phyloP scores from a whole-genome alignment of 2,113 vertebrate genomes.

The Sander vitreus region DNA sequence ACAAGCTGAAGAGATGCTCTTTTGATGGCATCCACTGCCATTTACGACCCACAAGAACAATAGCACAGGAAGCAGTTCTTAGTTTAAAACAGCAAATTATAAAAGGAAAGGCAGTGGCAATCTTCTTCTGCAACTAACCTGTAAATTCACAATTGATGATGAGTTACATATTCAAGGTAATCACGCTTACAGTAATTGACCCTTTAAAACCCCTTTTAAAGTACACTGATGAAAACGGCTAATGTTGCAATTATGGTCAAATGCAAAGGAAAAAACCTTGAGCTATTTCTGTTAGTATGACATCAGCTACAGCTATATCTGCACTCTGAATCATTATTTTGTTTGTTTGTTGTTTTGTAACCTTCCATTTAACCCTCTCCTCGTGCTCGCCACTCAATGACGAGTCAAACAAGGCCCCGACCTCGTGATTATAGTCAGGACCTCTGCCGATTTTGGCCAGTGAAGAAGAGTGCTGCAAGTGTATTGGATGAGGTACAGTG shows the following conservation, averaged over 20 bases:
- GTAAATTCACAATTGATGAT: neutral
- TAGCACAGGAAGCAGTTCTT: neutral
- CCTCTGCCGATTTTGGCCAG: slow-evolving; percentile 2
- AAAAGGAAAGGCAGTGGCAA: neutral
- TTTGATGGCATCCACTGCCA: neutral
- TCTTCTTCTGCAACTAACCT: slow-evolving; percentile 1
- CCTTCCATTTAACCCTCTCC: neutral
- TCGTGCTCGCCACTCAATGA: neutral
- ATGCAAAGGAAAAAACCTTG: neutral
- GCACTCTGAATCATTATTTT: neutral
- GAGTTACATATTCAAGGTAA: neutral
- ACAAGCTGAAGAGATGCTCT: slow-evolving; percentile 13
- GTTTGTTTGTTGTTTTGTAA: neutral
- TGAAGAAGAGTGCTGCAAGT: neutral
- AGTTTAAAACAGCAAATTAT: slow-evolving; percentile 12
- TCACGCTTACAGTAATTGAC: neutral
- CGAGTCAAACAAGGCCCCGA: neutral
- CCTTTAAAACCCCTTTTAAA: neutral
- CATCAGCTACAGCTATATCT: neutral
- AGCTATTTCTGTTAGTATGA: neutral
- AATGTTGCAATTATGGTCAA: neutral
- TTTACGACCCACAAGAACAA: slow-evolving; percentile 19
- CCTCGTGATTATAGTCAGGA: slow-evolving; percentile 12
- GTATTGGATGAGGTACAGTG: slow-evolving; percentile 31
- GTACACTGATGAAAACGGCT: neutral